Evolutionary conservation across 2,888 invertebrate species (phyloP), one percentile per base, ranked within the genome.

Genomic region (Erpobdella octoculata): DNA sequence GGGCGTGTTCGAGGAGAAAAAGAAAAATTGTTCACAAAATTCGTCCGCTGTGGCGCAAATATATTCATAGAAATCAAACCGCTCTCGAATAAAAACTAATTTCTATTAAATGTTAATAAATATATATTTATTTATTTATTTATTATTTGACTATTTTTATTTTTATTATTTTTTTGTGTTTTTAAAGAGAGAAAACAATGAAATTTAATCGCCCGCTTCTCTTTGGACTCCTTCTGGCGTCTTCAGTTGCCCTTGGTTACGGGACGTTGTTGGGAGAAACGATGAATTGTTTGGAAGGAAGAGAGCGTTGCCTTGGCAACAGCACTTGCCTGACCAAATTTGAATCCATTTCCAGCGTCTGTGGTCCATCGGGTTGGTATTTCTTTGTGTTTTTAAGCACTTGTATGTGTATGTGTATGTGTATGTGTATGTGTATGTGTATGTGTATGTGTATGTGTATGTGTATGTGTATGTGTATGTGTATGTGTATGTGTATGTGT

Each of bases 221-320:
- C 53, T 28, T 53, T 21, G 21, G 46, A 18, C 5, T 46, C 5
- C 46, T 53, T n/a, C 21, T 53, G 53, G 53, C 53, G 53, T n/a
- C 8, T 15, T 53, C 53, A 21, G 53, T 53, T 53, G 53, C 53
- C 53, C 53, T 53, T 53, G 53, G 53, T 53, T 53, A 53, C 53
- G 53, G 53, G 1, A 21, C 21, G 53, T 53, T 53, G 53, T 28
- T 53, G 8, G 53, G 53, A 21, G 53, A 53, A 15, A 28, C 21
- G 53, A 53, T 53, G 28, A 53, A 53, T 53, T 53, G 53, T 15
- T 28, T 53, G 21, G 53, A 53, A 53, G 53, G 53, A 53, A 53
- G 28, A 53, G 21, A 53, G 53, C 53, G 53, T 25, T 53, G 53
- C n/a, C 53, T 53, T 28, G 53, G 21, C 53, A 53, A 53, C 53